Conservation (phyloP, 2,888 invertebrate genomes). For the Eupithecia inturbata region DNA sequence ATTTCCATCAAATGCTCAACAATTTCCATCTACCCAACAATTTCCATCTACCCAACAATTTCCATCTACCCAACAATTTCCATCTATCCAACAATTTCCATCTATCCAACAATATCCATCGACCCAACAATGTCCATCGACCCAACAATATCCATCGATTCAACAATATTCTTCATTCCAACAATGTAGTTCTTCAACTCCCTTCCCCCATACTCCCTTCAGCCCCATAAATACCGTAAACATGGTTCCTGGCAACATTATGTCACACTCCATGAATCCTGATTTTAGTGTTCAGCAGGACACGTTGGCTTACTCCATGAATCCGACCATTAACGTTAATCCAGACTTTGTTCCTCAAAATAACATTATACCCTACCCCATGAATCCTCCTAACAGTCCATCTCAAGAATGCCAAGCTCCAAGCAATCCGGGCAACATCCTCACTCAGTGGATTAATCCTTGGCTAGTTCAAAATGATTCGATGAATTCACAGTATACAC, state of each 20-base stretch:
- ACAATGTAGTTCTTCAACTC: not conserved
- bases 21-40: not conserved
- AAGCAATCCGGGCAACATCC: not conserved
- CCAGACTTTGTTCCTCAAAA: not conserved
- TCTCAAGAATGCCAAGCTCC: not conserved
- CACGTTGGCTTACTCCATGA: not conserved
- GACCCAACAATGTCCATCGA: not conserved
- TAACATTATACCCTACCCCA: not conserved
- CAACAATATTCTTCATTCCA: not conserved
- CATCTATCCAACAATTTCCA: not conserved
- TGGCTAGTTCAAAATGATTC: not conserved
- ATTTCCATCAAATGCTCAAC: not conserved
- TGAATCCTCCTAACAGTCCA: not conserved
- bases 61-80: not conserved
- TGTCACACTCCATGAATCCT: not conserved
- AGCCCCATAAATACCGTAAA: not conserved
- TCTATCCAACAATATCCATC: not conserved
- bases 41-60: not conserved
- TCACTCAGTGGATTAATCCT: not conserved
- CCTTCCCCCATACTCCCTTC: not conserved
- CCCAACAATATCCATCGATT: not conserved
- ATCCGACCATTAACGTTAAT: not conserved
- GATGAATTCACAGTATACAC: not conserved
- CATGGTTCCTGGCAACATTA: not conserved
- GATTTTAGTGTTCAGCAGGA: not conserved